Evolutionary conservation across 1,140 invertebrate genomes (phyloP), one percentile per base, ranked within the genome.

Genomic region (Sinella curviseta): DNA sequence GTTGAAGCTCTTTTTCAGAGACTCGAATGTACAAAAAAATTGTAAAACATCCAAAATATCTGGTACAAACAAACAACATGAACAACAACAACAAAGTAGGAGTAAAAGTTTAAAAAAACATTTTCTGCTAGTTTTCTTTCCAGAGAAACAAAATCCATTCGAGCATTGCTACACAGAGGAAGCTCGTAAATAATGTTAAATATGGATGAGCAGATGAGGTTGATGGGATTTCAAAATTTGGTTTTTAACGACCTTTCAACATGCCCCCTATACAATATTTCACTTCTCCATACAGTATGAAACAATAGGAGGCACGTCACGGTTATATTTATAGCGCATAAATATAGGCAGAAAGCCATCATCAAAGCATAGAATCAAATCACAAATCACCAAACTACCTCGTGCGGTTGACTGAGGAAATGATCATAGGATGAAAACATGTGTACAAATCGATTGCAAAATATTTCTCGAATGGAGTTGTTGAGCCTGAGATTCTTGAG

Each of bases 381-480:
- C 60, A 35, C 28, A 20, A 78, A 48, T 48, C 8, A 48, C 8
- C 39, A 12, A 48, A n/a, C 84, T 85, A 93, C 93, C 90, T 95
- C 93, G 88, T 93, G 94, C 0, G 95, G 95, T 85, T 94, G 93
- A 84, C 99, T 97, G 74, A 99, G 94, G 89, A 99, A 99, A 87
- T 96, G 93, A 84, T 99, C 97, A 85, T 99, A 99, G 79, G 93
- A 92, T 77, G 94, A 92, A 88, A 99, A 98, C 88, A 99, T 94
- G 85, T 97, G 94, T 77, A 97, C 94, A 87, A 99, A 98, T 86
- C 96, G 91, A 88, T 98, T 98, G 4, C 99, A 90, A 87, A 99
- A 98, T 55, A 97, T 94, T 88, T 99, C 96, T 73, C 98, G 90
- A 35, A 99, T 89, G 4, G 94, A 92, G 86, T 93, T 94, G 87